phyloP scores from a whole-genome alignment of 2,888 invertebrate species.

The Apotomis turbidana region DNA sequence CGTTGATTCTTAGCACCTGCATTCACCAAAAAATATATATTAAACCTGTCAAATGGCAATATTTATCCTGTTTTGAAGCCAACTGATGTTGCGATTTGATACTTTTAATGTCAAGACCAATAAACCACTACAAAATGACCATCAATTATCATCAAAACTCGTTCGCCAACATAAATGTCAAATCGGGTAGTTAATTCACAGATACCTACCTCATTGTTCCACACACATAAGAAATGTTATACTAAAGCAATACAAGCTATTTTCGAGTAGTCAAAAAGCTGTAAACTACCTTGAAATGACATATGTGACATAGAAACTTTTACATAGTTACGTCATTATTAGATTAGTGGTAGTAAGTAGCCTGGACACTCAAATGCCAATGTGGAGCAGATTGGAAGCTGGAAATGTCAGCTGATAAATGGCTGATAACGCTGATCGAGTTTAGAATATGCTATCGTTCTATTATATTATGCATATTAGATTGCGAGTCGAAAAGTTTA shows the following conservation, averaged over 20 bases:
- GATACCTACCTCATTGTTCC: background rate
- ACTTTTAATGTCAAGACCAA: background rate
- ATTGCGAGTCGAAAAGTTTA: too few relatives aligned
- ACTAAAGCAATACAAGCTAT: background rate
- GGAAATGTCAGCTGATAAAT: constrained; percentile 1
- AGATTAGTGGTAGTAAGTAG: background rate
- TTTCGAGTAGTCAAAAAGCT: background rate
- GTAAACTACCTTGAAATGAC: background rate
- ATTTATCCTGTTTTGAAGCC: background rate
- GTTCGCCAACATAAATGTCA: background rate
- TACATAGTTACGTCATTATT: background rate
- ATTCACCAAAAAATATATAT: too few relatives aligned
- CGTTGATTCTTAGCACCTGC: too few relatives aligned
- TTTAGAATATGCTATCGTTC: background rate
- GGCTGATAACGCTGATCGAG: background rate
- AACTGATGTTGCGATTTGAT: background rate
- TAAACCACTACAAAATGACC: background rate
- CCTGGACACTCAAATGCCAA: background rate
- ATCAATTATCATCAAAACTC: background rate
- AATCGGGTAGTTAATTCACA: background rate
- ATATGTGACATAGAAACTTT: background rate
- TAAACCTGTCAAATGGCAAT: too few relatives aligned
- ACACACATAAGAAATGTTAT: background rate
- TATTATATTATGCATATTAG: background rate
- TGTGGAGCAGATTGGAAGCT: background rate